Conservation (phyloP, 1,140 invertebrate species). For the Hycleus phaleratus region DNA sequence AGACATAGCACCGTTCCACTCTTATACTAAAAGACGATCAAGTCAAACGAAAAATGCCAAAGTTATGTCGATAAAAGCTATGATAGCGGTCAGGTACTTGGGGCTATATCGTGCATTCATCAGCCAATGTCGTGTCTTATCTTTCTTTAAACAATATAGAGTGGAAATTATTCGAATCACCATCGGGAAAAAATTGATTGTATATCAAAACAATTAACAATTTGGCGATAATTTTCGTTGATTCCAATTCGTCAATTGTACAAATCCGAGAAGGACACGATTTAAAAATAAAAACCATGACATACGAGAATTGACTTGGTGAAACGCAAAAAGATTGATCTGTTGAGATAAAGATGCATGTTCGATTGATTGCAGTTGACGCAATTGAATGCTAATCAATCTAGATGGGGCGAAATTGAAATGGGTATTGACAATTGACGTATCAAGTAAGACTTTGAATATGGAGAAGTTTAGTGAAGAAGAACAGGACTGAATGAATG, state of each 20-base stretch:
- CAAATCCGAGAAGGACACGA: too few relatives aligned
- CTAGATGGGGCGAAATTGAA: conserved; percentile 16
- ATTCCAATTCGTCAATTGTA: too few relatives aligned
- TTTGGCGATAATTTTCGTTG: too few relatives aligned
- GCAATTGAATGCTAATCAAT: conserved; percentile 19
- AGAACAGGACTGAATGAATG: neutral
- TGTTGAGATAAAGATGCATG: conserved; percentile 2
- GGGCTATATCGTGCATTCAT: too few relatives aligned
- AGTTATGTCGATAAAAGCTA: conserved; percentile 12
- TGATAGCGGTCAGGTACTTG: conserved; percentile 2
- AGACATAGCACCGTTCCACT: neutral
- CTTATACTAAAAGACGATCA: neutral
- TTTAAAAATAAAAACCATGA: too few relatives aligned
- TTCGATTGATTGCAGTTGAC: conserved; percentile 14
- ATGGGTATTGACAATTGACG: conserved; percentile 11
- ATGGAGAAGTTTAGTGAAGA: neutral
- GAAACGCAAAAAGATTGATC: conserved; percentile 3
- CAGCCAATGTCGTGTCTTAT: too few relatives aligned
- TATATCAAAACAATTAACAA: too few relatives aligned
- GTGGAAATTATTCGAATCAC: too few relatives aligned
- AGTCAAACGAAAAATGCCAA: conserved; percentile 4
- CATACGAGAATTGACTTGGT: too few relatives aligned
- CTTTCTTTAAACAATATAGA: too few relatives aligned
- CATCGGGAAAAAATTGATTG: too few relatives aligned
- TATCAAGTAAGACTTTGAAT: conserved; percentile 9